Percentiles rank a stretch among this genome's conserved stretches.
Evolutionary conservation across 2,113 vertebrate species (phyloP).

Genomic region (Sisor rabdophorus): DNA sequence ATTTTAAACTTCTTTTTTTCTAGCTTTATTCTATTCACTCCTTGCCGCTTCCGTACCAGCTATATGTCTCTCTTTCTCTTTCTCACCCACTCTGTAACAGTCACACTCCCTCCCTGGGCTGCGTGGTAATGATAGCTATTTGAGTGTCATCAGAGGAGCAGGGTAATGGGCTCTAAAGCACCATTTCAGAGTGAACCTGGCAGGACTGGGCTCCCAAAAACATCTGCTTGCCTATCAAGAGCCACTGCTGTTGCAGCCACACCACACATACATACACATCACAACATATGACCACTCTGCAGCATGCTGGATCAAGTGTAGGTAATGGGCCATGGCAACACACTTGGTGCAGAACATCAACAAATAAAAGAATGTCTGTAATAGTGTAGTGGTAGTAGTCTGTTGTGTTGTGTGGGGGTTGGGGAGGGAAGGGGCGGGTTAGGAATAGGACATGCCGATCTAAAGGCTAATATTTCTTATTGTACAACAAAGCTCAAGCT

Average conservation of each 20-base stretch:
- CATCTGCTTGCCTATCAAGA: slow-evolving; percentile 56
- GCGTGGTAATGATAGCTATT: slow-evolving; percentile 80
- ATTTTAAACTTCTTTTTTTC: slow-evolving; percentile 65
- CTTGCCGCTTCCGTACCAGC: slow-evolving; percentile 1
- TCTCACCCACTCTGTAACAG: slow-evolving; percentile 44
- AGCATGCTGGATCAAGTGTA: slow-evolving; percentile 54
- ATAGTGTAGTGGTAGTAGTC: slow-evolving; percentile 64
- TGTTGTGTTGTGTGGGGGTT: not conserved
- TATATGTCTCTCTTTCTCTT: slow-evolving; percentile 19
- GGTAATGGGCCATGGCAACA: slow-evolving; percentile 70
- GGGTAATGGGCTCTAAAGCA: slow-evolving; percentile 77
- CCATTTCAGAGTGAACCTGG: slow-evolving; percentile 72
- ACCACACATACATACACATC: slow-evolving; percentile 44
- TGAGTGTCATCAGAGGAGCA: slow-evolving; percentile 76
- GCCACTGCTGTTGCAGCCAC: slow-evolving; percentile 40
- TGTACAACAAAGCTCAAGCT: not conserved
- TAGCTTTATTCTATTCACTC: slow-evolving; percentile 48
- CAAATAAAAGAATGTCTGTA: slow-evolving; percentile 67
- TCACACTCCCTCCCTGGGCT: slow-evolving; percentile 63
- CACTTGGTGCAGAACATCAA: slow-evolving; percentile 63
- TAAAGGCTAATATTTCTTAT: slow-evolving; percentile 20
- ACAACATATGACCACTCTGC: slow-evolving; percentile 65
- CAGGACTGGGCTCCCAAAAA: slow-evolving; percentile 60
- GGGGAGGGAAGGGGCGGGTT: not conserved
- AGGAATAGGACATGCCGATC: slow-evolving; percentile 47